A percentile compares a stretch with the other conserved stretches of the same genome.
phyloP scores from a whole-genome alignment of 2,888 invertebrate genomes.

The Deilephila porcellus region DNA sequence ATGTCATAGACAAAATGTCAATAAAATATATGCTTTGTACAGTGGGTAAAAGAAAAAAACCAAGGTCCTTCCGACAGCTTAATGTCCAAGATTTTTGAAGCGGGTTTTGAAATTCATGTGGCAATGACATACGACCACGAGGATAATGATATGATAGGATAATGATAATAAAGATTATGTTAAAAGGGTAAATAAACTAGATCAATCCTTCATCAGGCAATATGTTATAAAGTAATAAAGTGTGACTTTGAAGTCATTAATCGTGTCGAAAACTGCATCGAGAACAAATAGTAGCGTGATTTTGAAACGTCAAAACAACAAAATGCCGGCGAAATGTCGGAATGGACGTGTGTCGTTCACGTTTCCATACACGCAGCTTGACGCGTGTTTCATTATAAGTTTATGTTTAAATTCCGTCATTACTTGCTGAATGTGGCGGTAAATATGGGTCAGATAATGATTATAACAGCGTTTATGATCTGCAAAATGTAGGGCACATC shows the following conservation, averaged over 20 bases:
- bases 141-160: too few relatives aligned
- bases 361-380: conserved; percentile 16
- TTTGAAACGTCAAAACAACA: conserved; percentile 28
- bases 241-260: too few relatives aligned
- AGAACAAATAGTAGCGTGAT: background rate
- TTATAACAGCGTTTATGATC: background rate
- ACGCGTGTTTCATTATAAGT: conserved; percentile 16
- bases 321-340: conserved; percentile 30
- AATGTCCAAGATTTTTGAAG: too few relatives aligned
- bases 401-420: background rate
- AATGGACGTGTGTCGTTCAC: conserved; percentile 24
- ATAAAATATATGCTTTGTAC: too few relatives aligned
- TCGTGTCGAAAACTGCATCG: background rate
- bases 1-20: too few relatives aligned
- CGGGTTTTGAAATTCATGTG: too few relatives aligned
- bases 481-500: too few relatives aligned
- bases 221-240: background rate
- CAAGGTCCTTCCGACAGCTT: too few relatives aligned
- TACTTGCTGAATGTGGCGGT: background rate
- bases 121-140: too few relatives aligned
- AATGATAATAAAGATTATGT: too few relatives aligned
- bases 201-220: background rate
- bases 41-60: too few relatives aligned
- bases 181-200: background rate
- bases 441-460: background rate